These are phyloP conservation scores for Ceratina calcarata DNA, from an alignment of 1,140 invertebrate genomes.

Conservation along the genomic window DNA sequence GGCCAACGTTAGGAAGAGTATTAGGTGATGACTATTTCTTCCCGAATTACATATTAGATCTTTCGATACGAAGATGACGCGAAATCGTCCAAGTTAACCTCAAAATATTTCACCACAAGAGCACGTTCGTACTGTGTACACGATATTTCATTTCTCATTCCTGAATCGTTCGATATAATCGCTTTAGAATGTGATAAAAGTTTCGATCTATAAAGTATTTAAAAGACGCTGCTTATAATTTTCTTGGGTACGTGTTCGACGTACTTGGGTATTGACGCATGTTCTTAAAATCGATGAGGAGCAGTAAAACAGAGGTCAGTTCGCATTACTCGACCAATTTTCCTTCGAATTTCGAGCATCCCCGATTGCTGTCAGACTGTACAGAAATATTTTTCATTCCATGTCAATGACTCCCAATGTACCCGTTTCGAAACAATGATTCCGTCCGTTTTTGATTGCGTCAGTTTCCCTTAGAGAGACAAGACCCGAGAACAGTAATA, in stretches of 20 bases:
- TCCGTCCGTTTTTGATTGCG: neutral
- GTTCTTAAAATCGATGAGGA: slow-evolving; percentile 47
- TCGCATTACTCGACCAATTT: slow-evolving; percentile 36
- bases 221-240: slow-evolving; percentile 10
- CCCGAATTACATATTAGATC: neutral
- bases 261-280: slow-evolving; percentile 43
- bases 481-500: no score
- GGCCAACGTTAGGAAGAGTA: neutral
- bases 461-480: no score
- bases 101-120: slow-evolving; percentile 19
- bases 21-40: neutral
- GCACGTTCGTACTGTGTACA: neutral
- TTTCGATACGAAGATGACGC: neutral
- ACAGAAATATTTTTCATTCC: neutral
- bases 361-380: neutral
- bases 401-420: neutral
- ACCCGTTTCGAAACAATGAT: neutral
- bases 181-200: no score
- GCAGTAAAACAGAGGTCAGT: slow-evolving; percentile 40
- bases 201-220: neutral
- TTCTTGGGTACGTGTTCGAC: slow-evolving; percentile 15
- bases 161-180: neutral
- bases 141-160: neutral
- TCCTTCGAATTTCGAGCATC: slow-evolving; percentile 22
- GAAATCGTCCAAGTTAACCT: slow-evolving; percentile 31